These are phyloP conservation scores for Archocentrus centrarchus DNA, from an alignment of 2,113 vertebrate species.

Conservation along the genomic window DNA sequence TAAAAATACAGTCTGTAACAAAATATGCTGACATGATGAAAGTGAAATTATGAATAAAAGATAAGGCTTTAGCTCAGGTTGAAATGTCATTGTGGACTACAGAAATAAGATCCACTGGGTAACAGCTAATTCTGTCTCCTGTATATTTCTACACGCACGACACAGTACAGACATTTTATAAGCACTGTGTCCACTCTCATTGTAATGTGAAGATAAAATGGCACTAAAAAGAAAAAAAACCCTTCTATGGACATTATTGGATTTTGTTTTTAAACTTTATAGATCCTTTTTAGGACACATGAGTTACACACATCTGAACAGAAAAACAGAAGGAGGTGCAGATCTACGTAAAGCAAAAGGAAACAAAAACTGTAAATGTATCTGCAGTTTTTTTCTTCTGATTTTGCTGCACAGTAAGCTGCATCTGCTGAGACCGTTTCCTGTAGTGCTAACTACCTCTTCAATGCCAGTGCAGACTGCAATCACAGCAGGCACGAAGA, in stretches of 20 bases:
- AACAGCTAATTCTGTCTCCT: background rate
- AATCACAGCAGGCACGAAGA: constrained; percentile 32
- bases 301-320: background rate
- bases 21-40: background rate
- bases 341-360: background rate
- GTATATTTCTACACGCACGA: background rate
- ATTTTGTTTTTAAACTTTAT: background rate
- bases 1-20: background rate
- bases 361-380: constrained; percentile 10
- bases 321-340: background rate
- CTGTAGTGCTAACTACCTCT: constrained; percentile 13
- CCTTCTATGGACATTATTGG: background rate
- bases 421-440: background rate
- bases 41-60: background rate
- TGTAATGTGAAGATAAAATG: background rate
- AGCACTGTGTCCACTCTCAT: background rate
- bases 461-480: constrained; percentile 4
- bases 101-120: background rate
- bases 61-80: background rate
- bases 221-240: background rate
- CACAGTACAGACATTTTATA: too few relatives aligned
- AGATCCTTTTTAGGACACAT: background rate
- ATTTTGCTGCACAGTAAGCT: constrained; percentile 8
- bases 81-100: background rate
- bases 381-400: background rate